Conservation (phyloP, 2,797 vertebrate species). For the Mionectes olivaceus region DNA sequence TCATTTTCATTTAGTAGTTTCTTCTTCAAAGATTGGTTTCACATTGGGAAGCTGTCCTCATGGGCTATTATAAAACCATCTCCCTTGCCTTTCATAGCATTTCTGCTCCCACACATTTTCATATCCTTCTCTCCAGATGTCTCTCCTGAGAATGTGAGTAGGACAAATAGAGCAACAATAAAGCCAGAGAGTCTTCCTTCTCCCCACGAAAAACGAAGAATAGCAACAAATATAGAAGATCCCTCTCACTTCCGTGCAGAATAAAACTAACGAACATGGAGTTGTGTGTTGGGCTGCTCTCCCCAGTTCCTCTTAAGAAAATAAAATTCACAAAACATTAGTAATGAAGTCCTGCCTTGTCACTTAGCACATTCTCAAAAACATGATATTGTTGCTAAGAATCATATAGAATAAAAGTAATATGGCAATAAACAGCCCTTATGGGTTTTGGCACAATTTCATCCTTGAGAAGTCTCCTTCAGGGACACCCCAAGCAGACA, state of each 20-base stretch:
- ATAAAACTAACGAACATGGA: not conserved
- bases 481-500: not conserved
- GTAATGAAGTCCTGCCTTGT: not conserved
- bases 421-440: not conserved
- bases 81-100: not conserved
- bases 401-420: not conserved
- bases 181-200: not conserved
- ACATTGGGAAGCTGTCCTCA: not conserved
- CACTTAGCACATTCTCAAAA: not conserved
- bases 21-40: not conserved
- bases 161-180: not conserved
- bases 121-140: not conserved
- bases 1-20: not conserved
- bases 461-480: constrained; percentile 12
- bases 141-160: not conserved
- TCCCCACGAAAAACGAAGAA: not conserved
- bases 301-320: not conserved
- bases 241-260: not conserved
- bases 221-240: not conserved
- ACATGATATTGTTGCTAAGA: not conserved
- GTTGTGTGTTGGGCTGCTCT: not conserved
- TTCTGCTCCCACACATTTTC: not conserved
- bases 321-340: not conserved
- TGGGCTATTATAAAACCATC: not conserved
- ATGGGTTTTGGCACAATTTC: not conserved